These are phyloP conservation scores for Exaiptasia diaphana DNA, from an alignment of 64 coral and sea anemone genomes.

Conservation along the genomic window DNA sequence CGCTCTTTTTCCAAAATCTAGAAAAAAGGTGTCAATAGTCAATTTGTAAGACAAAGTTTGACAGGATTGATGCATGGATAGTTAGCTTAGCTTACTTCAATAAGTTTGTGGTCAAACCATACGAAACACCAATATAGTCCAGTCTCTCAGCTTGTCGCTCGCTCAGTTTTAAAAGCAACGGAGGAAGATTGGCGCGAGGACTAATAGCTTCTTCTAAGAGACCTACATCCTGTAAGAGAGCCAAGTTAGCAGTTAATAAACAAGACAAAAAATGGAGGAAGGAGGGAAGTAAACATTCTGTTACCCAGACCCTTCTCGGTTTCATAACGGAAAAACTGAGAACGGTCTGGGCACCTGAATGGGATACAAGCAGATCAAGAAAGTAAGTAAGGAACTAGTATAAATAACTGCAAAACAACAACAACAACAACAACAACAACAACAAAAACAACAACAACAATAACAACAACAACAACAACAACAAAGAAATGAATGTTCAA, in stretches of 20 bases:
- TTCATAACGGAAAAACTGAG: too few relatives aligned
- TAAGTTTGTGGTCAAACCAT: slow-evolving; percentile 72
- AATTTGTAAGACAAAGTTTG: neutral
- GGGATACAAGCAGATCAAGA: too few relatives aligned
- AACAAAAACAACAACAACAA: too few relatives aligned
- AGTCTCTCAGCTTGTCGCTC: slow-evolving; percentile 75
- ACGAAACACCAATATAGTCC: slow-evolving; percentile 92
- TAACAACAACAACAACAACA: too few relatives aligned
- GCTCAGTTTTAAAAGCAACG: slow-evolving; percentile 79
- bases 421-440: too few relatives aligned
- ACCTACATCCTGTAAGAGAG: slow-evolving; percentile 31
- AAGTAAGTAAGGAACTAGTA: too few relatives aligned
- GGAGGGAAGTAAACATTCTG: neutral
- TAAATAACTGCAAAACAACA: too few relatives aligned
- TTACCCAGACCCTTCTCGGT: too few relatives aligned
- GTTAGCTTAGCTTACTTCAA: slow-evolving; percentile 43
- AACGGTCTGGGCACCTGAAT: too few relatives aligned
- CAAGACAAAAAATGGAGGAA: neutral
- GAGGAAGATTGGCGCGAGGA: slow-evolving; percentile 73
- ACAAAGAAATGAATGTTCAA: too few relatives aligned
- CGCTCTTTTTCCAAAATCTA: slow-evolving; percentile 94
- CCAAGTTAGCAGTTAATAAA: neutral
- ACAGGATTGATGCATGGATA: neutral
- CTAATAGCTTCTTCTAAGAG: slow-evolving; percentile 67
- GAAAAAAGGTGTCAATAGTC: neutral